A percentile compares a stretch with the other conserved stretches of the same genome.
Conservation (phyloP, 2,113 vertebrate genomes). For the Centrocercus urophasianus region DNA sequence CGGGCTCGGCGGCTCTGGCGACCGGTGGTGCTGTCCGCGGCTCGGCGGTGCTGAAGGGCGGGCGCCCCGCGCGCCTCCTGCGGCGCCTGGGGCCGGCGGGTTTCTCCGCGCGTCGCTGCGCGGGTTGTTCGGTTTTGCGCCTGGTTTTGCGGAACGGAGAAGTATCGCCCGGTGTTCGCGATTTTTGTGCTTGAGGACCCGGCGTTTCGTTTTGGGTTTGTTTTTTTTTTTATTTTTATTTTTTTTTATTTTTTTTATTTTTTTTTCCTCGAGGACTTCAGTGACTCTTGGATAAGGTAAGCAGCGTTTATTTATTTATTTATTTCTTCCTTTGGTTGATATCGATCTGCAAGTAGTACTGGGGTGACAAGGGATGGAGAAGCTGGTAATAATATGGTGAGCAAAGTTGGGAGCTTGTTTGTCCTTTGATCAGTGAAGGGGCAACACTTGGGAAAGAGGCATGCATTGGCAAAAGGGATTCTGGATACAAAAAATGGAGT, state of each 20-base stretch:
- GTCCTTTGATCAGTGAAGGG: not conserved
- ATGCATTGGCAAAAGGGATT: not conserved
- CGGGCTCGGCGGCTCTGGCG: not conserved
- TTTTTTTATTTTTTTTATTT: not conserved
- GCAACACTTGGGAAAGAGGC: not conserved
- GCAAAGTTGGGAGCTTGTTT: constrained; percentile 41
- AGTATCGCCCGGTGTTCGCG: not conserved
- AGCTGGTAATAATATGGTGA: not conserved
- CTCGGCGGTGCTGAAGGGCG: constrained; percentile 58
- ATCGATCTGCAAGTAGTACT: fast-evolving
- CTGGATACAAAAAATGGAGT: not conserved
- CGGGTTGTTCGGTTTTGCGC: not conserved
- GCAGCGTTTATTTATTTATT: not conserved
- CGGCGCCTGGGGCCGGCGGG: constrained; percentile 14
- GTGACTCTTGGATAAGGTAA: constrained; percentile 71
- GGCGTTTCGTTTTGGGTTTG: not conserved
- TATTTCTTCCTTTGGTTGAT: not conserved
- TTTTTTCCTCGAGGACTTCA: constrained; percentile 17
- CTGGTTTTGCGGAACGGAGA: not conserved
- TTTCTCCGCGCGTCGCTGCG: not conserved
- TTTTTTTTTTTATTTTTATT: no score
- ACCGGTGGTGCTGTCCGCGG: constrained; percentile 65
- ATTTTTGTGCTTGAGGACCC: not conserved
- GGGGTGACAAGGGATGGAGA: not conserved
- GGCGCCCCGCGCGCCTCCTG: not conserved